Percentiles rank a stretch among this genome's conserved stretches.
phyloP scores from a whole-genome alignment of 2,113 vertebrate genomes.

The Indri indri region DNA sequence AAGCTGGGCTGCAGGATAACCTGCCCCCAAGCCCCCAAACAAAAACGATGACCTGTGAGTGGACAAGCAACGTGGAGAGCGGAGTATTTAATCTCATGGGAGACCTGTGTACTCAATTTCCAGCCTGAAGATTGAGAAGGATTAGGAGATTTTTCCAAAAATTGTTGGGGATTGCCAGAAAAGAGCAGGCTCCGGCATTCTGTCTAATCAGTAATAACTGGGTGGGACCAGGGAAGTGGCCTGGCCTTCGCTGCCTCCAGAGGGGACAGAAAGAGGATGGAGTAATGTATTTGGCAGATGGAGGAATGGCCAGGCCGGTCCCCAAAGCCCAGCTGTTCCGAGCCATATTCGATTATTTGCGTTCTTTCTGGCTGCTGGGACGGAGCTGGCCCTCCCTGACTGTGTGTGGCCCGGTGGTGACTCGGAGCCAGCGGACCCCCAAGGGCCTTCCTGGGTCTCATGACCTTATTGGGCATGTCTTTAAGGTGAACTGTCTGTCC shows the following conservation, averaged over 20 bases:
- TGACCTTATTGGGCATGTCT: background rate
- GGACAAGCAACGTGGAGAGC: background rate
- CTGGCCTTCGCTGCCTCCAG: background rate
- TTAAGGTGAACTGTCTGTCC: background rate
- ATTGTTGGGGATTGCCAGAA: background rate
- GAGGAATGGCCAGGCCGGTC: background rate
- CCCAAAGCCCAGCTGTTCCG: background rate
- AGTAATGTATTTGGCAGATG: background rate
- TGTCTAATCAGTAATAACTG: background rate
- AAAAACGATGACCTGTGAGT: background rate
- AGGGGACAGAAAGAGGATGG: accelerated
- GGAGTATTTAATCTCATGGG: background rate
- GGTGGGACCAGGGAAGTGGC: background rate
- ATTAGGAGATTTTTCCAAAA: background rate
- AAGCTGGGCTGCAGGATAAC: background rate
- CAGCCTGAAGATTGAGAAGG: background rate
- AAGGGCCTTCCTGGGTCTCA: background rate
- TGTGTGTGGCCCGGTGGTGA: background rate
- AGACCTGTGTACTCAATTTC: background rate
- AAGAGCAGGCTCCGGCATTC: background rate
- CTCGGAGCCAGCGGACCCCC: background rate
- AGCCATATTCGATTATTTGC: accelerated
- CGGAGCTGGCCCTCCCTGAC: accelerated
- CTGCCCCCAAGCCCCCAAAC: background rate
- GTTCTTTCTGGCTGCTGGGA: background rate